phyloP scores from a whole-genome alignment of 2,113 vertebrate genomes.

The Megalops atlanticus region DNA sequence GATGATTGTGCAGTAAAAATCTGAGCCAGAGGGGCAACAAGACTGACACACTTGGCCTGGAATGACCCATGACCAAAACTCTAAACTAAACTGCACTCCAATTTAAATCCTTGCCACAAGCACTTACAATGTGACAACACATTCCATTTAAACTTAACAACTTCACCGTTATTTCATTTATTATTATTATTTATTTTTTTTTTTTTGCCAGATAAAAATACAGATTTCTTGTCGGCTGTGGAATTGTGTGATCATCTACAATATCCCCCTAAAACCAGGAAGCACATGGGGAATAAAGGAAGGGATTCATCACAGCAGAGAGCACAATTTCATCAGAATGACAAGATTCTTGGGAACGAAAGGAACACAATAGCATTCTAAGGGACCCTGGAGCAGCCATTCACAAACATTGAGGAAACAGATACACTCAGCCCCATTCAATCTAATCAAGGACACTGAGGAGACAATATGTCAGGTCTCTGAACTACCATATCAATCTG shows the following conservation, averaged over 20 bases:
- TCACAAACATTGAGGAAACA: constrained; percentile 12
- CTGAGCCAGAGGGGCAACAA: neutral
- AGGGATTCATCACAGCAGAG: constrained; percentile 10
- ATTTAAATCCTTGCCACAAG: neutral
- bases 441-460: constrained; percentile 42
- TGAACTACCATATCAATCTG: constrained; percentile 65
- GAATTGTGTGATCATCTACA: constrained; percentile 2
- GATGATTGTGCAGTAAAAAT: neutral
- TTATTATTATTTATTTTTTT: neutral
- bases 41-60: neutral
- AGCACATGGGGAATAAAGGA: constrained; percentile 6
- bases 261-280: neutral
- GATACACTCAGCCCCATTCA: constrained; percentile 46
- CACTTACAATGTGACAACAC: neutral
- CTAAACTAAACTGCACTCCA: neutral
- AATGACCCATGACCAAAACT: neutral
- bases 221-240: neutral
- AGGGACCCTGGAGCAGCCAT: neutral
- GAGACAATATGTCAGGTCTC: constrained; percentile 55
- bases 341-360: neutral
- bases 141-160: neutral
- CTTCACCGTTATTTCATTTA: neutral
- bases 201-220: neutral
- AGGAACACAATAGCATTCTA: neutral
- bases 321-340: neutral